Evolutionary conservation across 1,140 invertebrate species (phyloP), one percentile per base, ranked within the genome.

Genomic region (Pachypsylla venusta): DNA sequence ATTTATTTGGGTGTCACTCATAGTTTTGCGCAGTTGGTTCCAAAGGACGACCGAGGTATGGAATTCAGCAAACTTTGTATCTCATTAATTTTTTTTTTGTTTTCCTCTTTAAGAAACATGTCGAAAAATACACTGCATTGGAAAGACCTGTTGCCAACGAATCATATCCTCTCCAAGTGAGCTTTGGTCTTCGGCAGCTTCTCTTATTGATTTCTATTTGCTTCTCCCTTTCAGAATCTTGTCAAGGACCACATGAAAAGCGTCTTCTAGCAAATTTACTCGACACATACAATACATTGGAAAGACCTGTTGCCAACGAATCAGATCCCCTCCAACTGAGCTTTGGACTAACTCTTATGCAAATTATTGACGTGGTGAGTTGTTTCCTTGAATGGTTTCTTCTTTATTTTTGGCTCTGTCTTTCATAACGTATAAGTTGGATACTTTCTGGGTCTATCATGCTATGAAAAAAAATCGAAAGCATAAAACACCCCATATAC

Each of bases 291-390:
- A 96, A 98, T 79, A 85, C 88, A 67, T 82, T 96, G 75, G 93
- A 98, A 79, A 79, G 96, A 70, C 96, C 96, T 57, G 93, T 98
- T 68, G 83, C 85, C 70, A 97, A 98, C 79, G 93, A 97, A 80
- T 89, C 89, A 67, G 87, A 96, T 70, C 87, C 93, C 67, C 83
- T 98, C 67, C 82, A 88, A 76, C 87, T 99, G 74, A 91, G 83
- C 75, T 95, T 99, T 77, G 93, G 93, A 70, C 83, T 98, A 73
- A 95, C 91, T 69, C 83, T 99, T 70, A 96, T 97, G 84, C 96
- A 99, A 82, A 96, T 99, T 74, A 98, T 99, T 75, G 96, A 99
- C 79, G 94, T 99, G 83, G 96, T 98, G 82, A 84, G 88, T 84
- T 59, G 16, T 19, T 19, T 58, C 27, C 55, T 57, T 14, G 16